Evolutionary conservation across 2,888 invertebrate species (phyloP).

Genomic region (Gastracanthus pulcherrimus): DNA sequence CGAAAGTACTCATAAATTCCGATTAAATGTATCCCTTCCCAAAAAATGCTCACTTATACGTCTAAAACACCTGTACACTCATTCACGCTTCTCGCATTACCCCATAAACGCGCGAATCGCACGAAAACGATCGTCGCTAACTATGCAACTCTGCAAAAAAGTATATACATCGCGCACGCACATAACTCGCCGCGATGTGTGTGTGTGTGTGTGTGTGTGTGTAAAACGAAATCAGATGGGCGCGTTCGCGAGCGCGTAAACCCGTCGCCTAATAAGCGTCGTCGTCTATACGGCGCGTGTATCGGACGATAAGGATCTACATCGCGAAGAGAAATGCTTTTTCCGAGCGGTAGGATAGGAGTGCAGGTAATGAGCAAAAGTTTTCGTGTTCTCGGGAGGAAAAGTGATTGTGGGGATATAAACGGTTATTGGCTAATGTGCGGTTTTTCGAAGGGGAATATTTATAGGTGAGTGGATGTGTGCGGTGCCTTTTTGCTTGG

Average conservation of each 20-base stretch:
- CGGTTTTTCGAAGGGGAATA: not conserved
- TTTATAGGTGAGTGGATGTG: not conserved
- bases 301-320: slow-evolving; percentile 4
- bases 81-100: not conserved
- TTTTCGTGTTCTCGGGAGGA: not conserved
- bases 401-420: not conserved
- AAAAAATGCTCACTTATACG: not conserved
- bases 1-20: not conserved
- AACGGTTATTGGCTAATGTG: not conserved
- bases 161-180: no score
- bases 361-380: not conserved
- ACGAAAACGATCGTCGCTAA: no score
- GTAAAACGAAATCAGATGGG: not conserved
- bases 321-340: not conserved
- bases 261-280: slow-evolving; percentile 12
- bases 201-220: not conserved
- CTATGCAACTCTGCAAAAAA: no score
- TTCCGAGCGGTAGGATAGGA: slow-evolving; percentile 10
- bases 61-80: not conserved
- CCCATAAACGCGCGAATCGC: not conserved
- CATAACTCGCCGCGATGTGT: no score
- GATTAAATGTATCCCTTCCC: not conserved
- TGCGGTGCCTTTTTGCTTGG: not conserved
- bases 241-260: slow-evolving; percentile 5
- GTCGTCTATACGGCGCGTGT: slow-evolving; percentile 8